A percentile compares a stretch with the other conserved stretches of the same genome.
These are phyloP conservation scores for Heterochromis multidens DNA, from an alignment of 2,113 vertebrate species.

Conservation along the genomic window DNA sequence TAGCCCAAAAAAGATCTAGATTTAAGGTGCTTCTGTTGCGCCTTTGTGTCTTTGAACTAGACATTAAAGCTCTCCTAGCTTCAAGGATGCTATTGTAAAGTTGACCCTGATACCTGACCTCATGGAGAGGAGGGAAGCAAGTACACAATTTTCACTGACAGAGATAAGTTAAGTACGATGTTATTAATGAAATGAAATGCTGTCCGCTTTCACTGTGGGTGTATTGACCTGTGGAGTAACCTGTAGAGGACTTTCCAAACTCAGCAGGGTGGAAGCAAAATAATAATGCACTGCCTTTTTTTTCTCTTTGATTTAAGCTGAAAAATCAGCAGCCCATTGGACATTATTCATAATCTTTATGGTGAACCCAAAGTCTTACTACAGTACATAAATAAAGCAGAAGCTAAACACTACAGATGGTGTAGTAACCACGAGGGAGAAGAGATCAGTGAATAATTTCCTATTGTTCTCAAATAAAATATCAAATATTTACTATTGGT, in stretches of 20 bases:
- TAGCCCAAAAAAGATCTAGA: neutral
- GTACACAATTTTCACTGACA: neutral
- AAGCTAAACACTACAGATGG: neutral
- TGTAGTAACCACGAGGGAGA: neutral
- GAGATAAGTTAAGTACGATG: neutral
- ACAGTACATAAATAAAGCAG: neutral
- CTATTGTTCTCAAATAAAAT: neutral
- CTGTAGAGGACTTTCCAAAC: neutral
- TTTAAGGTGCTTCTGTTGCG: neutral
- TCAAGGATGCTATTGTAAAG: neutral
- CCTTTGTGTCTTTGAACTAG: neutral
- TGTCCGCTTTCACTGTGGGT: neutral
- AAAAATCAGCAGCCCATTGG: neutral
- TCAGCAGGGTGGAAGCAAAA: neutral
- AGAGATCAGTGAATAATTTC: neutral
- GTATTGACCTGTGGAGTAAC: neutral
- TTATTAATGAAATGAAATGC: neutral
- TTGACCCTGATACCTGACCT: constrained; percentile 16
- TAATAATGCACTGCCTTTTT: neutral
- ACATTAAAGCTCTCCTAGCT: neutral
- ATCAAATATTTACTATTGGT: neutral
- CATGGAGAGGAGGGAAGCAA: neutral
- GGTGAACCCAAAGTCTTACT: neutral
- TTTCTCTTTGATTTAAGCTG: neutral
- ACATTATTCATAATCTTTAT: neutral